Percentiles rank a stretch among this genome's conserved stretches.
These are phyloP conservation scores for Odobenus rosmarus DNA, from an alignment of 2,113 vertebrate species.

Conservation along the genomic window DNA sequence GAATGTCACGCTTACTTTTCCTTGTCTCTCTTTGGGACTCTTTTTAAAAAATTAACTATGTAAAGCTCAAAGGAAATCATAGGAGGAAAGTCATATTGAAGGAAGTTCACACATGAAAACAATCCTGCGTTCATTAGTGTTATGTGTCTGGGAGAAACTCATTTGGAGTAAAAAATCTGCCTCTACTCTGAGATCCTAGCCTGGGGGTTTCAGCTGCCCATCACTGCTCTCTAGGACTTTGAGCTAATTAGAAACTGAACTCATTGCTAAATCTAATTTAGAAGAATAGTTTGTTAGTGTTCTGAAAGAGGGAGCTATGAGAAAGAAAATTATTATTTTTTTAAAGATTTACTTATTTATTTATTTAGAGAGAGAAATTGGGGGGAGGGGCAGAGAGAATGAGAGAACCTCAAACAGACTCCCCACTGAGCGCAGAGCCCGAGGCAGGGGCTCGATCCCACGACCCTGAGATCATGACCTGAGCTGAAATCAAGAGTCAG, in stretches of 20 bases:
- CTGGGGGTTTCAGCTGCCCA: background rate
- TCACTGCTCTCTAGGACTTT: conserved; percentile 3
- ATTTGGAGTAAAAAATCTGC: background rate
- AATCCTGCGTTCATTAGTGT: conserved; percentile 25
- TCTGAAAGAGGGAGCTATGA: background rate
- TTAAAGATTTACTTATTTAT: background rate
- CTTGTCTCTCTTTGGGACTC: background rate
- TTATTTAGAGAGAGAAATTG: no score
- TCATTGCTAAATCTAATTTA: conserved; percentile 40
- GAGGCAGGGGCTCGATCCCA: background rate
- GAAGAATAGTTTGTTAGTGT: background rate
- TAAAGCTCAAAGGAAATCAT: conserved; percentile 63
- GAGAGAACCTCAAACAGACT: background rate
- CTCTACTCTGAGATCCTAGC: background rate
- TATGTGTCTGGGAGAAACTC: background rate
- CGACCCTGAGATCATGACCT: background rate
- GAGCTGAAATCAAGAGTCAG: background rate
- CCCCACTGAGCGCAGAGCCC: background rate
- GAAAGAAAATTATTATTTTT: conserved; percentile 15
- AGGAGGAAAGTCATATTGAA: conserved; percentile 53
- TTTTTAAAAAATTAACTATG: conserved; percentile 44
- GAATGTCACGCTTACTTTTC: conserved; percentile 50
- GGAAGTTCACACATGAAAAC: conserved; percentile 49
- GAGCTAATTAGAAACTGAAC: conserved; percentile 40
- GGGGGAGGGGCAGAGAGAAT: background rate